Conservation (phyloP, 2,113 vertebrate species). For the Rhinoptilus africanus region DNA sequence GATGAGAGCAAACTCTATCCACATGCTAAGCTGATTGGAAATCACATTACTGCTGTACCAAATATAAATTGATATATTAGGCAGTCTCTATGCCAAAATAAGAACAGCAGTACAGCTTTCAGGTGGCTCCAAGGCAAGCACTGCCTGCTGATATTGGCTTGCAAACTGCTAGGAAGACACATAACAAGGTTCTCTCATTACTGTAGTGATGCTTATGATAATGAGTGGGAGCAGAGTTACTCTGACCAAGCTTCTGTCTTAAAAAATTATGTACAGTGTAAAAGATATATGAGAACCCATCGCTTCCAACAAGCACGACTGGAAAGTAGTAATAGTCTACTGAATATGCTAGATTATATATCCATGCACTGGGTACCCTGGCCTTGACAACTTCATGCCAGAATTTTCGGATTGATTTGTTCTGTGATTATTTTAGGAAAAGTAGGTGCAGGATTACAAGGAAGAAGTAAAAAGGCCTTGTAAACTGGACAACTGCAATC, state of each 20-base stretch:
- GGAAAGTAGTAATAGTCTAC: background rate
- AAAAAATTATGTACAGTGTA: background rate
- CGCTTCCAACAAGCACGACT: background rate
- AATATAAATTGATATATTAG: too few relatives aligned
- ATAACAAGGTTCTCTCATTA: rapidly evolving
- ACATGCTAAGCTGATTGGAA: too few relatives aligned
- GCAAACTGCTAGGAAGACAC: background rate
- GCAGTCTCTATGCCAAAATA: too few relatives aligned
- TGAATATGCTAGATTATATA: background rate
- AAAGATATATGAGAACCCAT: background rate
- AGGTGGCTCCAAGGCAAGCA: too few relatives aligned
- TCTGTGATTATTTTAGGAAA: background rate
- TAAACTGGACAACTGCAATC: background rate
- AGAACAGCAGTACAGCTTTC: too few relatives aligned
- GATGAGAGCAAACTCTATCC: background rate
- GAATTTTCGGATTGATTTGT: background rate
- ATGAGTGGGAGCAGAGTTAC: background rate
- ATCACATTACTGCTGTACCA: too few relatives aligned
- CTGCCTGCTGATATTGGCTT: background rate
- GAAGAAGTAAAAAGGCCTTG: background rate
- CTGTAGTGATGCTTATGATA: background rate
- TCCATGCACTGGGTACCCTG: background rate
- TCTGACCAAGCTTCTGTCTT: background rate
- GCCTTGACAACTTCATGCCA: background rate
- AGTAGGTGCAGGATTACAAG: background rate